A percentile compares a stretch with the other conserved stretches of the same genome.
phyloP scores from a whole-genome alignment of 2,888 invertebrate genomes.

The Drosophila kanekoi region DNA sequence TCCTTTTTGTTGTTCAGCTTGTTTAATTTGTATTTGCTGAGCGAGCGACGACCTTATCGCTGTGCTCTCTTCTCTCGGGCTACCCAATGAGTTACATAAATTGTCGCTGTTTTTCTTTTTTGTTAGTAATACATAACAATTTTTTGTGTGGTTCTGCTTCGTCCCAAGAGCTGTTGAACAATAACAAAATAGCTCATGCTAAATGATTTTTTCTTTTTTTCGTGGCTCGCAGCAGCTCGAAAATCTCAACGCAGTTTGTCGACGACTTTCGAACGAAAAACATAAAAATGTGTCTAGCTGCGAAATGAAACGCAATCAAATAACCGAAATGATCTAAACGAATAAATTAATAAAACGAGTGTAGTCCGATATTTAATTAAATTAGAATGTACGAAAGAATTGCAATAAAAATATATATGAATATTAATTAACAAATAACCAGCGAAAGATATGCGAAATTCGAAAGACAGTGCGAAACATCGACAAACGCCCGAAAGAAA shows the following conservation, averaged over 20 bases:
- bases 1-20: constrained; percentile 37
- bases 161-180: constrained; percentile 70
- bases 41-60: constrained; percentile 61
- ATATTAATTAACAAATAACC: constrained; percentile 15
- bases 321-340: constrained; percentile 51
- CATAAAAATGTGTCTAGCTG: constrained; percentile 67
- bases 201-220: constrained; percentile 56
- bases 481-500: constrained; percentile 32
- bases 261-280: constrained; percentile 82
- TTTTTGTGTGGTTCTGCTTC: constrained; percentile 43
- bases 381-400: constrained; percentile 24
- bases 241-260: constrained; percentile 78
- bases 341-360: constrained; percentile 35
- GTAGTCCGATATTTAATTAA: constrained; percentile 17
- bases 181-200: constrained; percentile 70
- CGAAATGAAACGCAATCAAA: constrained; percentile 40
- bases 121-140: constrained; percentile 59
- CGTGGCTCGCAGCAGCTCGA: constrained; percentile 47
- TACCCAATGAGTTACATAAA: constrained; percentile 20
- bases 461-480: constrained; percentile 20
- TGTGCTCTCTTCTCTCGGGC: constrained; percentile 39
- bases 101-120: constrained; percentile 31
- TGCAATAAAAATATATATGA: constrained; percentile 16
- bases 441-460: constrained; percentile 23
- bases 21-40: constrained; percentile 66